Base-by-base conservation (phyloP, 2,888 invertebrate species). In the Autographa gamma region DNA sequence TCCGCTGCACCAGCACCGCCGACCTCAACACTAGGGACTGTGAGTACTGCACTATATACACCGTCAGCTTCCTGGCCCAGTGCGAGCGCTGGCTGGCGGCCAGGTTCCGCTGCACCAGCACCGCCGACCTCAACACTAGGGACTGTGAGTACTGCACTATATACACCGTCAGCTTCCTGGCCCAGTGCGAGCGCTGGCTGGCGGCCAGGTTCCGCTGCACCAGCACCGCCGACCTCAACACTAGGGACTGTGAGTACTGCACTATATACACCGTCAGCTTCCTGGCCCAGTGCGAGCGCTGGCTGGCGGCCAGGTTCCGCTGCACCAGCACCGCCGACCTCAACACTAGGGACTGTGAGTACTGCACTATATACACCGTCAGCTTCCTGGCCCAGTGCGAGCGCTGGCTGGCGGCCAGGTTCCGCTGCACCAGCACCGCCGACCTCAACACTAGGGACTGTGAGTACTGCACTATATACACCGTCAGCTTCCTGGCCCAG, bases 81-180 rank as follows among this genome's bases (percentile, higher is more conserved):
- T 82, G 78, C 43, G 64, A 78, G 0, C 66, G 69, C 0, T 89
- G 92, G 60, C 67, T 86, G 41, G 73, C 67, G 0, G 60, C 73
- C 18, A 86, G 65, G 63, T 94, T 94, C 74, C 63, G 52, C 0
- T 89, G 89, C 43, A 88, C 74, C 0, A 78, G 43, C 11, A 92
- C 93, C 0, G 80, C 70, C 0, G 86, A 93, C 66, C 60, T 95
- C 60, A 93, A 92, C 84, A 90, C 79, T 34, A 79, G 89, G 1
- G 84, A 93, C 48, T 94, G 95, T 95, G 41, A 92, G 93, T 91
- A 6, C 16, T 0, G 13, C 4, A 64, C 34, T n/a, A 2, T 25
- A 25, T 2, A 25, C 25, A 97, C 97, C 0, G 96, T 97, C 5
- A 92, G 96, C 67, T 98, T 98, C 90, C 92, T 98, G 9, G 91